Base-by-base conservation (phyloP, 2,113 vertebrate genomes). In the Anolis sagrei region DNA sequence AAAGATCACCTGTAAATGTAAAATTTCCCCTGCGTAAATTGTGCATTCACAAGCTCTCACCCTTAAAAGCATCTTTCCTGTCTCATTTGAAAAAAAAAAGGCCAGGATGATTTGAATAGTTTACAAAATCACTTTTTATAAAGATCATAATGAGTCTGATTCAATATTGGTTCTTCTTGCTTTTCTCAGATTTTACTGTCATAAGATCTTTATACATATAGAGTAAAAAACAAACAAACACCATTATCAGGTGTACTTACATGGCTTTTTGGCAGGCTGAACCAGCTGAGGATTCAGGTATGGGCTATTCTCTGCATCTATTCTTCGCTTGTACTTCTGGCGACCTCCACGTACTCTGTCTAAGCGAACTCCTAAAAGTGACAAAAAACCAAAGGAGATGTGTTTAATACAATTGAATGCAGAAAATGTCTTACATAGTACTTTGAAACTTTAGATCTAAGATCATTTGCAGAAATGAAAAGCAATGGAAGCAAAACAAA, bases 251-350 rank as follows among this genome's bases (percentile, higher is more conserved):
- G 66, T 88, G 61, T 95, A 95, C 98, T 99, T 97, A 99, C 99
- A 99, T 98, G 98, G 99, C 97, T 99, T 99, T 97, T 99, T 99
- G 92, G 98, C 97, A 81, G 99, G 98, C 94, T 99, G 97, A 92
- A 98, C 98, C 96, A 99, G 96, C 94, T 99, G 98, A 89, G 99
- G 99, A 94, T 99, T 99, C 97, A 99, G 97, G 94, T 99, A 99
- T 1, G 99, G 98, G 93, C 98, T 99, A 95, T 99, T 99, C 95
- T 99, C 99, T 32, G 99, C 99, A 86, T 99, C 99, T 99, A 99
- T 99, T 97, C 99, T 97, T 89, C 99, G 98, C 94, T 99, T 99
- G 95, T 99, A 99, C 95, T 99, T 99, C 97, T 99, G 99, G 92
- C 99, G 97, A 86, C 98, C 99, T 73, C 99, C 99, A 16, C 99